These are phyloP conservation scores for Bombus confusus DNA, from an alignment of 1,140 invertebrate species.

Conservation along the genomic window DNA sequence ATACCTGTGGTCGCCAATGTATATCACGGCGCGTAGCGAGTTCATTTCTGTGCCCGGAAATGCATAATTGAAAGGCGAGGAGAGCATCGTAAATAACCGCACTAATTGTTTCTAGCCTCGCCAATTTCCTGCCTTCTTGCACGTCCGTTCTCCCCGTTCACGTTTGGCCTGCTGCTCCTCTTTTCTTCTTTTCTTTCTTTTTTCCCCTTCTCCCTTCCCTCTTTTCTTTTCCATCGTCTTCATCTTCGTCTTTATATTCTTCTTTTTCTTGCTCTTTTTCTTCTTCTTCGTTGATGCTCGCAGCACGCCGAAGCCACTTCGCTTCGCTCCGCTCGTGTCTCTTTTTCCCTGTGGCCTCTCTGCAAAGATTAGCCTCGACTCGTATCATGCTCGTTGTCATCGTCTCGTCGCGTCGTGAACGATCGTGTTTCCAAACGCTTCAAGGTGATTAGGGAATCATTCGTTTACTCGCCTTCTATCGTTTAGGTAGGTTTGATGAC, in stretches of 20 bases:
- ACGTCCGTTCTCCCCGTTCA: not conserved
- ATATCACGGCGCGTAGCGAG: conserved; percentile 41
- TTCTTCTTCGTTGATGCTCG: not conserved
- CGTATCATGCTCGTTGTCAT: conserved; percentile 5
- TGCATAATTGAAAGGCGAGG: conserved; percentile 76
- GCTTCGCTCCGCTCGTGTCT: conserved; percentile 8
- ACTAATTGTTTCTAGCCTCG: conserved; percentile 77
- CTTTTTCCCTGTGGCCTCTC: not conserved
- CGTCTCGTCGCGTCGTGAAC: conserved; percentile 19
- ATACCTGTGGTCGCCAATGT: not conserved
- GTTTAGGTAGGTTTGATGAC: not conserved
- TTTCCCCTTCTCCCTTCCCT: not conserved
- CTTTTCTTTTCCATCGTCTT: conserved; percentile 4
- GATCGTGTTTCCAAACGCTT: not conserved
- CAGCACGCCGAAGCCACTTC: conserved; percentile 6
- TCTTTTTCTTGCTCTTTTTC: not conserved
- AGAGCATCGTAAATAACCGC: conserved; percentile 73
- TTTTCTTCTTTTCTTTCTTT: not conserved
- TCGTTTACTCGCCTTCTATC: not conserved
- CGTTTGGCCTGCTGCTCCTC: conserved; percentile 19
- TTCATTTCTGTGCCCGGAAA: conserved; percentile 74
- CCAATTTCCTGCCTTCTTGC: conserved; percentile 72
- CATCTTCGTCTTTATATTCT: not conserved
- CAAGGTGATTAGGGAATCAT: not conserved
- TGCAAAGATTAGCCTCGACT: not conserved